Percentiles rank a stretch among this genome's conserved stretches.
Conservation (phyloP, 1,140 invertebrate genomes). For the Ridgeia piscesae region DNA sequence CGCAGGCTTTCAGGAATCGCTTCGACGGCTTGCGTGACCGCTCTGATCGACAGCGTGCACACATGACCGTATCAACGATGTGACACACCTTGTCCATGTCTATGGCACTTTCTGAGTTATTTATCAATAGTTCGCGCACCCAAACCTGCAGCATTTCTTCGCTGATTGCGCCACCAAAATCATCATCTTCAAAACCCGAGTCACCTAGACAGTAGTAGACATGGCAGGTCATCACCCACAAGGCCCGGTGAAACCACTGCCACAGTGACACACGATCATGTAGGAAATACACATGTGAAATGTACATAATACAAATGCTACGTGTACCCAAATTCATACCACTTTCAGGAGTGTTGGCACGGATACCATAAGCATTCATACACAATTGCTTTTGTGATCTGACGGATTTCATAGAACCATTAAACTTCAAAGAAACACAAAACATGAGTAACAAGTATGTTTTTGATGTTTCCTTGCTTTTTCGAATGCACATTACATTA, state of each 20-base stretch:
- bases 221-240: neutral
- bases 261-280: neutral
- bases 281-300: conserved; percentile 8
- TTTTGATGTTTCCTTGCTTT: neutral
- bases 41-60: neutral
- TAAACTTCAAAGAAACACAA: neutral
- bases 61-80: conserved; percentile 1
- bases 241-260: neutral
- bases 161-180: conserved; percentile 37
- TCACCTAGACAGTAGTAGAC: conserved; percentile 11
- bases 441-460: neutral
- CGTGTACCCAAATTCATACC: neutral
- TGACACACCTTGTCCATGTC: conserved; percentile 19
- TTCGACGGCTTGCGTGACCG: neutral
- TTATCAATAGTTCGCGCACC: conserved; percentile 25
- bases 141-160: conserved; percentile 34
- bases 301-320: neutral
- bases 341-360: too few relatives aligned
- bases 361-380: too few relatives aligned
- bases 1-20: neutral
- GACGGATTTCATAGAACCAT: neutral
- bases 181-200: conserved; percentile 34
- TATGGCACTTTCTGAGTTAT: conserved; percentile 15
- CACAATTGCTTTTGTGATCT: too few relatives aligned
- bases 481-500: neutral